Percentiles rank a stretch among this genome's conserved stretches.
Conservation (phyloP, 2,113 vertebrate species). For the Zosterops hypoxanthus region DNA sequence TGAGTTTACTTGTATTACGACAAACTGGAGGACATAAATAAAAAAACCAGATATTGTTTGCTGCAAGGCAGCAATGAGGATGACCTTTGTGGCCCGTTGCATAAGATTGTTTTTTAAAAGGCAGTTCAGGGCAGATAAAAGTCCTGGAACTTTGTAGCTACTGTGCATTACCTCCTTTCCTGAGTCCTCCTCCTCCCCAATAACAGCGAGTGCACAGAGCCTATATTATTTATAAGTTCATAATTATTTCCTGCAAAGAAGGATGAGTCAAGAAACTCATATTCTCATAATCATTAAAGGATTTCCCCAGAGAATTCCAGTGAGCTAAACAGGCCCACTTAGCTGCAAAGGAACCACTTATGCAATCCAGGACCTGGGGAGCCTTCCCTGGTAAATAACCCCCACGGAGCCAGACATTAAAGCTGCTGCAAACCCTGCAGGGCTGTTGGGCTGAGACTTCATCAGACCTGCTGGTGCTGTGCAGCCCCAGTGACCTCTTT, state of each 20-base stretch:
- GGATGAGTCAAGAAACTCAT: neutral
- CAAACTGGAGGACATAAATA: neutral
- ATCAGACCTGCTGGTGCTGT: neutral
- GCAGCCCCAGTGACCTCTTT: neutral
- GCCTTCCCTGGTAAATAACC: neutral
- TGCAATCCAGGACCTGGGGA: neutral
- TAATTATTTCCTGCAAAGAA: neutral
- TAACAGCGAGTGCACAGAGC: neutral
- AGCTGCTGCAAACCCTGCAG: neutral
- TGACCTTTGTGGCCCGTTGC: neutral
- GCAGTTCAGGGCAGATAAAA: neutral
- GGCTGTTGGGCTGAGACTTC: neutral
- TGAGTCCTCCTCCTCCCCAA: neutral
- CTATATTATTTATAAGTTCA: neutral
- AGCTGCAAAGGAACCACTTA: neutral
- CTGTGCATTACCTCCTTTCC: neutral
- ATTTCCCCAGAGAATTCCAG: neutral
- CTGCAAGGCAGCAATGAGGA: neutral
- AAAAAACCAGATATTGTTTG: neutral
- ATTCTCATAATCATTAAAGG: neutral
- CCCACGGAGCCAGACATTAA: accelerated
- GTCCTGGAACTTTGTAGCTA: accelerated
- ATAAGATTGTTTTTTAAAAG: neutral
- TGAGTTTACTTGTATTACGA: neutral
- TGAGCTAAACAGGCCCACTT: neutral